Evolutionary conservation across 1,140 invertebrate genomes (phyloP).

Genomic region (Drosophila nikananu): DNA sequence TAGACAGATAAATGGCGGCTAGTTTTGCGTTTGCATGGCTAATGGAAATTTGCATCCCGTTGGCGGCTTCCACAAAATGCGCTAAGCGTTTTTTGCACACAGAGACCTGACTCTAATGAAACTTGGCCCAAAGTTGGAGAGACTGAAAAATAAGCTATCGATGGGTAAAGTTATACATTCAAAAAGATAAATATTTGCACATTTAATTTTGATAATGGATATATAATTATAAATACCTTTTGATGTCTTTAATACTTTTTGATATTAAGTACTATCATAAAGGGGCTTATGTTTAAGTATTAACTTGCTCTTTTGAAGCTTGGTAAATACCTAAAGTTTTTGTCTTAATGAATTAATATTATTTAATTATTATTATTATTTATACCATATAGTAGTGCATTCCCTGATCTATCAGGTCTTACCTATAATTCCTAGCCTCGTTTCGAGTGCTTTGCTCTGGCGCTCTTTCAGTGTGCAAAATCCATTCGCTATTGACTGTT

Average conservation of each 20-base stretch:
- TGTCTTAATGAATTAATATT: neutral
- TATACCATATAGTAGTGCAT: slow-evolving; percentile 10
- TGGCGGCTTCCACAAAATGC: slow-evolving; percentile 69
- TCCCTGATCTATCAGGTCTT: slow-evolving; percentile 14
- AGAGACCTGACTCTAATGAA: slow-evolving; percentile 12
- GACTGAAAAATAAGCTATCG: slow-evolving; percentile 23
- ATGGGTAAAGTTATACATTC: neutral
- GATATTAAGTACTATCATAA: too few species aligned
- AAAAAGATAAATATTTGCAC: neutral
- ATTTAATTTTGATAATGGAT: neutral
- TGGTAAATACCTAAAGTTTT: neutral
- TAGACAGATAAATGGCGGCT: slow-evolving; percentile 82
- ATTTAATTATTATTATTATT: too few species aligned
- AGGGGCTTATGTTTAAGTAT: neutral
- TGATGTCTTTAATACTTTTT: neutral
- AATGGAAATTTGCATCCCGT: slow-evolving; percentile 82
- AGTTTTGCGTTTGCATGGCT: slow-evolving; percentile 82
- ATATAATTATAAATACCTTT: too few species aligned
- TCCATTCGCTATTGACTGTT: slow-evolving; percentile 71
- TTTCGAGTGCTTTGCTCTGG: slow-evolving; percentile 31
- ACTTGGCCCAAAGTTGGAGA: slow-evolving; percentile 16
- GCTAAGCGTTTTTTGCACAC: slow-evolving; percentile 51
- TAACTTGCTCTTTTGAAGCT: neutral
- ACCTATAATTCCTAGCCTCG: neutral
- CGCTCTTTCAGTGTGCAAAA: slow-evolving; percentile 41